A percentile compares a stretch with the other conserved stretches of the same genome.
Conservation (phyloP, 2,888 invertebrate species). For the Meloe dianella region DNA sequence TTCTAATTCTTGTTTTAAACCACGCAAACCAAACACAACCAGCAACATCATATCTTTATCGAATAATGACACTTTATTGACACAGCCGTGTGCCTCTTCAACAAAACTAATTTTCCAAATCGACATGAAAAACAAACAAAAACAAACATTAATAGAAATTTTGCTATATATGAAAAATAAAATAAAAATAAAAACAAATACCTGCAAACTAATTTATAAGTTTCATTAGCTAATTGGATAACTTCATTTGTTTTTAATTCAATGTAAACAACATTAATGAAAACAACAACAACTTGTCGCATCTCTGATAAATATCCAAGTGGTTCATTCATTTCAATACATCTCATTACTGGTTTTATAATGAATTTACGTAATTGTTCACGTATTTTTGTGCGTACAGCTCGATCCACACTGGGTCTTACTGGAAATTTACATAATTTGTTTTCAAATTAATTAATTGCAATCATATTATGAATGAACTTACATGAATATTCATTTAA, state of each 20-base stretch:
- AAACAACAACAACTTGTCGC: conserved; percentile 72
- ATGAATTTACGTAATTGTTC: conserved; percentile 64
- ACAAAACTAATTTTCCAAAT: conserved; percentile 43
- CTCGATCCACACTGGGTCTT: conserved; percentile 61
- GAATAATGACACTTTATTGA: conserved; percentile 72
- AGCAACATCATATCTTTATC: conserved; percentile 78
- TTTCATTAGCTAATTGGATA: no score
- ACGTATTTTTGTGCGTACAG: conserved; percentile 56
- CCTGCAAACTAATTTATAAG: no score
- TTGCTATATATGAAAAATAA: no score
- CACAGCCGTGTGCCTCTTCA: conserved; percentile 62
- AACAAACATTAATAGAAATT: no score
- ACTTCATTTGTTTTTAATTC: conserved; percentile 55
- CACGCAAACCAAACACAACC: conserved; percentile 75
- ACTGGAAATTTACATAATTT: no score
- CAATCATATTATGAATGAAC: no score
- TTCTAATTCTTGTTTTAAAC: conserved; percentile 73
- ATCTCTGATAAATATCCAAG: conserved; percentile 77
- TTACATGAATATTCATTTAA: no score
- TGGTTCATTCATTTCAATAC: conserved; percentile 70
- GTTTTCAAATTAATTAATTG: no score
- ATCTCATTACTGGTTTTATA: conserved; percentile 65
- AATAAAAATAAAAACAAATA: no score
- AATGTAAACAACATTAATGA: conserved; percentile 66
- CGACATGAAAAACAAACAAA: no score